phyloP scores from a whole-genome alignment of 2,113 vertebrate species.

The Peromyscus californicus region DNA sequence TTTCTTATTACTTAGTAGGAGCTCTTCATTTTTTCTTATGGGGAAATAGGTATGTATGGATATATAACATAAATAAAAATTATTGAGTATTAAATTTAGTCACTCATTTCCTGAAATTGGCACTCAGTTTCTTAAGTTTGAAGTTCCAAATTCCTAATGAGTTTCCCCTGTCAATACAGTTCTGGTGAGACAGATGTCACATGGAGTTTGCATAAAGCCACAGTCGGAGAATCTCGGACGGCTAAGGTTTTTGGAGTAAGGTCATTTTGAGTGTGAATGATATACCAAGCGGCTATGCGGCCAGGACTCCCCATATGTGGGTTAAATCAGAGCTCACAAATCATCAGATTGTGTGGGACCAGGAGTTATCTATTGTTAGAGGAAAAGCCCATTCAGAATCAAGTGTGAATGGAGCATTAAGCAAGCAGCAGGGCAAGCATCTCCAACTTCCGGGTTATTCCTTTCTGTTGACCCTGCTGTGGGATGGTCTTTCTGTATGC shows the following conservation, averaged over 20 bases:
- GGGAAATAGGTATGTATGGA: not conserved
- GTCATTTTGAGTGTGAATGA: not conserved
- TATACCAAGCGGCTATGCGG: not conserved
- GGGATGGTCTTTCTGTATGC: too few species aligned
- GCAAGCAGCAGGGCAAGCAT: not conserved
- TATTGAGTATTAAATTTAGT: not conserved
- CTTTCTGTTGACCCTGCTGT: too few species aligned
- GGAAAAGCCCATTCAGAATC: too few species aligned
- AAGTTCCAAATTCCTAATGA: too few species aligned
- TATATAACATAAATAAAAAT: not conserved
- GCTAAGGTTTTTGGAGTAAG: not conserved
- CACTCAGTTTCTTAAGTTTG: too few species aligned
- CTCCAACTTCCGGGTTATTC: not conserved
- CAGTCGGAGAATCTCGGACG: not conserved
- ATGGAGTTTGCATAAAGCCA: not conserved
- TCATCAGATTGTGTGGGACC: not conserved
- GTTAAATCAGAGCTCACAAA: not conserved
- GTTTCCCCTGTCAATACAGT: too few species aligned
- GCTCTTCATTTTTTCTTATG: not conserved
- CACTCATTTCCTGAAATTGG: not conserved
- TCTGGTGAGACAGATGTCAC: not conserved
- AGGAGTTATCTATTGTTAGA: not conserved
- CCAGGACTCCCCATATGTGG: not conserved
- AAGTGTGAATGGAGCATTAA: not conserved
- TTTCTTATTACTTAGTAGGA: not conserved